These are phyloP conservation scores for Acrobasis consociella DNA, from an alignment of 2,888 invertebrate species.

Conservation along the genomic window DNA sequence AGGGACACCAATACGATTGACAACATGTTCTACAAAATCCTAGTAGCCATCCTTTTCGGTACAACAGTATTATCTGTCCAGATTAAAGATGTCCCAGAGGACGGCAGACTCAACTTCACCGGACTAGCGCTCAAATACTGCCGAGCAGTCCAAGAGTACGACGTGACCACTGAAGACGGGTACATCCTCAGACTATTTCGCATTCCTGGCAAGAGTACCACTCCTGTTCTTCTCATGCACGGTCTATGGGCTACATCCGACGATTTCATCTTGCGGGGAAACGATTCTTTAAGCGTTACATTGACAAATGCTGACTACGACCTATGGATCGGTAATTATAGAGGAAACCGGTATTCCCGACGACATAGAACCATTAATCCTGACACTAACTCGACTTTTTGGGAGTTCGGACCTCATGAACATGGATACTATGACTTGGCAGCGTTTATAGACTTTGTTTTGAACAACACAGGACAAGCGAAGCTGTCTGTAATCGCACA, in stretches of 20 bases:
- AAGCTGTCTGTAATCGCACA: constrained; percentile 85
- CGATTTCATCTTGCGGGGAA: constrained; percentile 24
- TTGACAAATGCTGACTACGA: constrained; percentile 25
- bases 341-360: constrained; percentile 29
- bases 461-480: constrained; percentile 65
- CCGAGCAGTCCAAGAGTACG: constrained; percentile 21
- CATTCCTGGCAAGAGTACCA: constrained; percentile 24
- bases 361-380: constrained; percentile 24
- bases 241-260: constrained; percentile 26
- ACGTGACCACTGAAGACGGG: constrained; percentile 28
- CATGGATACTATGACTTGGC: constrained; percentile 86
- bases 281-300: constrained; percentile 20
- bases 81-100: constrained; percentile 17
- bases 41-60: background rate
- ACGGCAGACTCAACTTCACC: constrained; percentile 23
- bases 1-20: background rate
- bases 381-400: constrained; percentile 10
- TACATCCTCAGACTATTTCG: constrained; percentile 38
- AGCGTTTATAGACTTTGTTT: constrained; percentile 68
- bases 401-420: constrained; percentile 73
- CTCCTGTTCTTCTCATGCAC: constrained; percentile 28
- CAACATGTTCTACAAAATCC: background rate
- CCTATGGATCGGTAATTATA: constrained; percentile 26
- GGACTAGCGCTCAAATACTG: constrained; percentile 28
- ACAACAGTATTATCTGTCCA: background rate